Conservation (phyloP, 1,140 invertebrate genomes). For the Trichonephila clavipes region DNA sequence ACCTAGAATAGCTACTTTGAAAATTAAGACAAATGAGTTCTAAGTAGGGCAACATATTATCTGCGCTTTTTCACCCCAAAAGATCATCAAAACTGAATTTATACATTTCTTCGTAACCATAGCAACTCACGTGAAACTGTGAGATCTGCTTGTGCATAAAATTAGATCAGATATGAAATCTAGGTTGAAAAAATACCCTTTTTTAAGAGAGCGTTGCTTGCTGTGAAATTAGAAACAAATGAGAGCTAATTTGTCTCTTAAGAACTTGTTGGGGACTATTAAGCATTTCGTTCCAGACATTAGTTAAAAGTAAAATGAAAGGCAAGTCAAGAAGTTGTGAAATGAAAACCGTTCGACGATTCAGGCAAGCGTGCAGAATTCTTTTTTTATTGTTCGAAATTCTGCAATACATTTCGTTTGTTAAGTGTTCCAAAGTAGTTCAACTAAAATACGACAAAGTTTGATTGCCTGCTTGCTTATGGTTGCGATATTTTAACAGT, state of each 20-base stretch:
- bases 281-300: slow-evolving; percentile 6
- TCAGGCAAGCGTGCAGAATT: background rate
- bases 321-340: background rate
- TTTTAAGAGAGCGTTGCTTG: background rate
- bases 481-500: no score
- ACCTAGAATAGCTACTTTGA: background rate
- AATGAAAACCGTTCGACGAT: background rate
- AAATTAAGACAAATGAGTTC: background rate
- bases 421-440: no score
- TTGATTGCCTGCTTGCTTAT: no score
- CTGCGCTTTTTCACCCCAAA: background rate
- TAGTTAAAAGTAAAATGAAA: background rate
- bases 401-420: no score
- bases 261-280: background rate
- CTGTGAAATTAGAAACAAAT: background rate
- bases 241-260: background rate
- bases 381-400: no score
- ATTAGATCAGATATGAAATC: background rate
- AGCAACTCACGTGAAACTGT: background rate
- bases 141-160: background rate
- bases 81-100: background rate
- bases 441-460: no score
- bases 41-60: background rate
- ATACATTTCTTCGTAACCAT: background rate
- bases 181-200: background rate